Percentiles rank a stretch among this genome's conserved stretches.
Conservation (phyloP, 1,140 invertebrate species). For the Geopemphigus sp. region DNA sequence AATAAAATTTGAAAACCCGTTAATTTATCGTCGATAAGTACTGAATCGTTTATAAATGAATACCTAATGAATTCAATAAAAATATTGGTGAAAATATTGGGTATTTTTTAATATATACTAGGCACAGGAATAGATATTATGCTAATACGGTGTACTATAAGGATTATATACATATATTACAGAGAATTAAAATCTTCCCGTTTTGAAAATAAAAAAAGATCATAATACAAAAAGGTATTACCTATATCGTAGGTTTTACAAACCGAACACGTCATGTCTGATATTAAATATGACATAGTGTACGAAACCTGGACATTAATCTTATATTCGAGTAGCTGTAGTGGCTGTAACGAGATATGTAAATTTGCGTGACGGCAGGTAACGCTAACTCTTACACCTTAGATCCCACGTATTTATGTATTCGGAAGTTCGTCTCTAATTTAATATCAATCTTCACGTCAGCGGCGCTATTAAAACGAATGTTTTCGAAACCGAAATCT, state of each 20-base stretch:
- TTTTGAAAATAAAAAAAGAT: too few relatives aligned
- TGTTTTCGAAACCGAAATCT: neutral
- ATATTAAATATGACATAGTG: constrained; percentile 3
- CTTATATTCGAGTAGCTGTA: neutral
- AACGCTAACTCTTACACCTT: neutral
- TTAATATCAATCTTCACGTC: constrained; percentile 28
- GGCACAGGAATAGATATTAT: too few relatives aligned
- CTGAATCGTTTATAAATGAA: too few relatives aligned
- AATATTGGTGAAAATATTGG: too few relatives aligned
- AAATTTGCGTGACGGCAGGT: neutral
- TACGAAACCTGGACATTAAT: constrained; percentile 5
- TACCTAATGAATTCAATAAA: too few relatives aligned
- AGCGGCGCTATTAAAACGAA: neutral
- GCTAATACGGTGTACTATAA: too few relatives aligned
- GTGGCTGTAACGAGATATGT: neutral
- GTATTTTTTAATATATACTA: too few relatives aligned
- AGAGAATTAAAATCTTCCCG: too few relatives aligned
- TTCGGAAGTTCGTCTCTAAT: neutral
- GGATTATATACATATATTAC: too few relatives aligned
- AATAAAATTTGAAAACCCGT: too few relatives aligned
- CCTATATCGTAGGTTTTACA: neutral
- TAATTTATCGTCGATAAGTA: too few relatives aligned
- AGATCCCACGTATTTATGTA: neutral
- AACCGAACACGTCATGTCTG: neutral
- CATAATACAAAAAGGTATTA: too few relatives aligned